Conservation (phyloP, 1,140 invertebrate species). For the Phymastichus coffea region DNA sequence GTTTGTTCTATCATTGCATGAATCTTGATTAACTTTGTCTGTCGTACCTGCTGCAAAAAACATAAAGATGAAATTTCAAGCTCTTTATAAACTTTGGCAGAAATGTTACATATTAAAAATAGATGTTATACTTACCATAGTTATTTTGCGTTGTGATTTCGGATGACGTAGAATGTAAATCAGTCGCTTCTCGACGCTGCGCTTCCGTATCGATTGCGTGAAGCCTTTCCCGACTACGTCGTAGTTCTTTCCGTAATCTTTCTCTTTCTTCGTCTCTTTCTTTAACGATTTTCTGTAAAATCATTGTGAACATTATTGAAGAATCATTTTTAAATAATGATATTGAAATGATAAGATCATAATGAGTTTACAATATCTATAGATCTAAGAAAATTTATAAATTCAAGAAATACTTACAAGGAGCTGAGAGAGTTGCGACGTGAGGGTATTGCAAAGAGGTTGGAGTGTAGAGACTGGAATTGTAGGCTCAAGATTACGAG, state of each 20-base stretch:
- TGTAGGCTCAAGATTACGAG: slow-evolving; percentile 45
- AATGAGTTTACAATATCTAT: too few relatives aligned
- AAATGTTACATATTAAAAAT: too few relatives aligned
- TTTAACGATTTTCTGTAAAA: slow-evolving; percentile 67
- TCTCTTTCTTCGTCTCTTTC: slow-evolving; percentile 75
- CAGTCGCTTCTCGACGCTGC: slow-evolving; percentile 44
- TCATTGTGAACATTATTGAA: slow-evolving; percentile 4
- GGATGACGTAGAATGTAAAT: slow-evolving; percentile 29
- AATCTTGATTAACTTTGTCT: slow-evolving; percentile 35
- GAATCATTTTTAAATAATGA: too few relatives aligned
- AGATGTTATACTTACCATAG: slow-evolving; percentile 35
- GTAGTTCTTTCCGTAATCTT: slow-evolving; percentile 69
- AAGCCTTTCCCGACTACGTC: slow-evolving; percentile 69
- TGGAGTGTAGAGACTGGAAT: slow-evolving; percentile 51
- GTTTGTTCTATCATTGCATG: slow-evolving; percentile 36
- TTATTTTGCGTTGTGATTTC: slow-evolving; percentile 42
- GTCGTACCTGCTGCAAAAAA: slow-evolving; percentile 27
- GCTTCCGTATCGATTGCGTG: slow-evolving; percentile 62
- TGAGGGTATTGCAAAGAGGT: slow-evolving; percentile 54
- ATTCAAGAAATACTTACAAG: slow-evolving; percentile 50
- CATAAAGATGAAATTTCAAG: neutral
- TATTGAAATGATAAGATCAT: too few relatives aligned
- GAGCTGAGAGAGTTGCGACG: slow-evolving; percentile 57
- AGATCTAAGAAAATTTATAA: too few relatives aligned
- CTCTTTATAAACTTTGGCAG: neutral